Percentiles rank a stretch among this genome's conserved stretches.
phyloP scores from a whole-genome alignment of 2,888 invertebrate species.

The Labia minor region DNA sequence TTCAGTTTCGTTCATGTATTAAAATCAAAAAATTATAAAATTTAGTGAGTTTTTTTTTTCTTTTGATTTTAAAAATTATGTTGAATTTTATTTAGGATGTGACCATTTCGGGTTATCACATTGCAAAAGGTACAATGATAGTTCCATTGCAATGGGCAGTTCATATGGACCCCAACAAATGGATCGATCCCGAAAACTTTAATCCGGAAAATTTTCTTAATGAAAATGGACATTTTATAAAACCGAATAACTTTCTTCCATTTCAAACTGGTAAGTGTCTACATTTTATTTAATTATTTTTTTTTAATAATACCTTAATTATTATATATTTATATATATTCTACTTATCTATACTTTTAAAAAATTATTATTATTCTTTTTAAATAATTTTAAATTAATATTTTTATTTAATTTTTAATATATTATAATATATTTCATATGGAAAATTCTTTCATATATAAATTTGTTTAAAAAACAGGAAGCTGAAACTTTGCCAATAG shows the following conservation, averaged over 20 bases:
- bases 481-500: too few relatives aligned
- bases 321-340: too few relatives aligned
- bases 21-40: too few relatives aligned
- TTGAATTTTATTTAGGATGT: conserved; percentile 39
- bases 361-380: too few relatives aligned
- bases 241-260: conserved; percentile 62
- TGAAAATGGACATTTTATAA: conserved; percentile 48
- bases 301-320: not conserved
- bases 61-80: not conserved
- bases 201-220: conserved; percentile 58
- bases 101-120: conserved; percentile 47
- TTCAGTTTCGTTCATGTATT: too few relatives aligned
- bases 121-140: conserved; percentile 61
- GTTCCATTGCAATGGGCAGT: conserved; percentile 73
- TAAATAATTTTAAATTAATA: too few relatives aligned
- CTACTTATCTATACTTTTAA: too few relatives aligned
- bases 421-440: too few relatives aligned
- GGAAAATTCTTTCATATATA: too few relatives aligned
- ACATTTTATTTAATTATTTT: not conserved
- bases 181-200: conserved; percentile 57
- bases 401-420: too few relatives aligned
- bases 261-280: conserved; percentile 73
- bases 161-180: conserved; percentile 57
- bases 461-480: too few relatives aligned
- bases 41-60: too few relatives aligned